A percentile compares a stretch with the other conserved stretches of the same genome.
Conservation (phyloP, 2,888 invertebrate species). For the Rhogogaster chlorosoma region DNA sequence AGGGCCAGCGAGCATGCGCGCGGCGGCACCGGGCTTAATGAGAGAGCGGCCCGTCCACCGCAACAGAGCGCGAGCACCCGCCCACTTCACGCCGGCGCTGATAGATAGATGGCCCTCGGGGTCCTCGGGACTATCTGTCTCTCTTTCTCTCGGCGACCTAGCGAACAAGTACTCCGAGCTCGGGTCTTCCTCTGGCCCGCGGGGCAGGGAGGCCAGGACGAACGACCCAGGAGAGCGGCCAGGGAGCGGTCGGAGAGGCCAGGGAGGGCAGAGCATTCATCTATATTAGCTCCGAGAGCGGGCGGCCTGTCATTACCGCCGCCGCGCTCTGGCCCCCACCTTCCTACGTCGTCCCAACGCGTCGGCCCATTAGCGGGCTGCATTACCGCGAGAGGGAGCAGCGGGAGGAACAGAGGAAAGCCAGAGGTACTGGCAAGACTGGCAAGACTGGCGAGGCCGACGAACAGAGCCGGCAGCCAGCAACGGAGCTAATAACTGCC, state of each 20-base stretch:
- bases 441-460: background rate
- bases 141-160: constrained; percentile 47
- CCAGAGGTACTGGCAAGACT: constrained; percentile 47
- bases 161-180: constrained; percentile 18
- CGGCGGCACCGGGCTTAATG: constrained; percentile 78
- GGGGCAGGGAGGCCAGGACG: constrained; percentile 68
- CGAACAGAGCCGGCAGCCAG: constrained; percentile 53
- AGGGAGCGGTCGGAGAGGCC: constrained; percentile 44
- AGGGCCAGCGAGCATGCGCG: constrained; percentile 77
- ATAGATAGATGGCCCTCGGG: constrained; percentile 77
- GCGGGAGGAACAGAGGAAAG: constrained; percentile 50
- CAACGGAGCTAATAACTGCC: constrained; percentile 72
- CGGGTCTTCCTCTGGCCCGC: constrained; percentile 62
- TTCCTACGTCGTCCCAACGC: constrained; percentile 59
- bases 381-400: constrained; percentile 60
- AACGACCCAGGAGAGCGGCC: constrained; percentile 36
- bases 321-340: constrained; percentile 67
- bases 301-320: constrained; percentile 78
- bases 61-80: constrained; percentile 77
- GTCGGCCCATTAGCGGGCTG: constrained; percentile 69
- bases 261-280: constrained; percentile 76
- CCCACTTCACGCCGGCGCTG: constrained; percentile 78
- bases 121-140: constrained; percentile 47
- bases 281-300: constrained; percentile 78
- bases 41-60: constrained; percentile 76